A percentile compares a stretch with the other conserved stretches of the same genome.
Conservation (phyloP, 2,888 invertebrate genomes). For the Lithophane socia region DNA sequence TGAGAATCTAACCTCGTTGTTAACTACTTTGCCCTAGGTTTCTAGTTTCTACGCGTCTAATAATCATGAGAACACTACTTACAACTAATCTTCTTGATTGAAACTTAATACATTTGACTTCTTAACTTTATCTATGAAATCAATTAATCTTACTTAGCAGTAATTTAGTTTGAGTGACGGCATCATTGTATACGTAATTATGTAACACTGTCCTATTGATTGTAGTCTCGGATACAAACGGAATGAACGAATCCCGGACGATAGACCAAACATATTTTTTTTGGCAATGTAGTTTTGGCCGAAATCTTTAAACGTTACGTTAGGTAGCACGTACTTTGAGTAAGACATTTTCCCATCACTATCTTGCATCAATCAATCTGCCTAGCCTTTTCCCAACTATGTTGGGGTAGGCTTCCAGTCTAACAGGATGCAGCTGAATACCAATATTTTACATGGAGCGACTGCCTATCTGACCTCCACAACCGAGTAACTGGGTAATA, state of each 20-base stretch:
- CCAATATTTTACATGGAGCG: too few species aligned
- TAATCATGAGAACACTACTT: neutral
- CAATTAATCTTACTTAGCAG: conserved; percentile 43
- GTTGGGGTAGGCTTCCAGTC: too few species aligned
- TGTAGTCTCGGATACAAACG: conserved; percentile 11
- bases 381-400: too few species aligned
- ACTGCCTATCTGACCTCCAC: too few species aligned
- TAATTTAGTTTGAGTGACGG: conserved; percentile 45
- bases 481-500: too few species aligned
- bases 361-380: neutral
- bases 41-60: neutral
- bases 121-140: conserved; percentile 40
- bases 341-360: neutral
- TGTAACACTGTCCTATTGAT: conserved; percentile 25
- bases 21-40: neutral
- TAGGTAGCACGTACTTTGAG: too few species aligned
- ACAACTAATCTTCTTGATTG: conserved; percentile 16
- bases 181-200: conserved; percentile 18
- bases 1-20: neutral
- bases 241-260: conserved; percentile 9
- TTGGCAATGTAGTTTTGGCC: too few species aligned
- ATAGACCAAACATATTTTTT: neutral
- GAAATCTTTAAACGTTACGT: neutral
- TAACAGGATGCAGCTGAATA: too few species aligned
- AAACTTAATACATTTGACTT: conserved; percentile 42